These are phyloP conservation scores for Pachycephus smyrnensis DNA, from an alignment of 2,888 invertebrate genomes.

Conservation along the genomic window DNA sequence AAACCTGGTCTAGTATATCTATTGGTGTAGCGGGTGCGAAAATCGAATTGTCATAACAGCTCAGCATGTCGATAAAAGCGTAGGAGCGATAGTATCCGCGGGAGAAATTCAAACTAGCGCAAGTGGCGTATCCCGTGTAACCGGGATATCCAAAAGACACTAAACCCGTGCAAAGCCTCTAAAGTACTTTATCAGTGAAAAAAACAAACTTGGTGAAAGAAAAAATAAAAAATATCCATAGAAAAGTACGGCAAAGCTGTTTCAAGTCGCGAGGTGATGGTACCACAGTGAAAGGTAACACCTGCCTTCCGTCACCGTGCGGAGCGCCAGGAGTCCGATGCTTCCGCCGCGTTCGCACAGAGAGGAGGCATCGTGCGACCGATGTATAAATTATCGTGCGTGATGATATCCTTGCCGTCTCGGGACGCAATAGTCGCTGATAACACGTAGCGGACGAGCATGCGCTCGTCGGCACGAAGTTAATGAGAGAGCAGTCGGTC, in stretches of 20 bases:
- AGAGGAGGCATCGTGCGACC: background rate
- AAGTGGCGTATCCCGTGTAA: background rate
- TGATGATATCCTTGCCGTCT: background rate
- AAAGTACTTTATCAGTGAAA: background rate
- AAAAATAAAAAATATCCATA: background rate
- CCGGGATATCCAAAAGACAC: background rate
- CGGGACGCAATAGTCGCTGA: slow-evolving; percentile 35
- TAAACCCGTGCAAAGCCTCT: background rate
- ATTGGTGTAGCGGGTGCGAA: background rate
- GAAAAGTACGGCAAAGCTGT: background rate
- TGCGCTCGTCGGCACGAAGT: slow-evolving; percentile 53
- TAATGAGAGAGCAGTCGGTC: slow-evolving; percentile 67
- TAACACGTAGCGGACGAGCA: slow-evolving; percentile 42
- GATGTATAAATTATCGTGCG: background rate
- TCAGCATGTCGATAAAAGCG: background rate
- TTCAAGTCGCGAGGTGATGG: background rate
- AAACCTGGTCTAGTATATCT: background rate
- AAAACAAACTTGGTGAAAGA: background rate
- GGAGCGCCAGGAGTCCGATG: slow-evolving; percentile 38
- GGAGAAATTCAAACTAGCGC: background rate
- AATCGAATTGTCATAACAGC: background rate
- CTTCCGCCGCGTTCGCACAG: slow-evolving; percentile 21
- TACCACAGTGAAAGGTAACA: background rate
- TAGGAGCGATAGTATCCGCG: background rate
- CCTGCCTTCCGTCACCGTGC: slow-evolving; percentile 25